These are phyloP conservation scores for Bombus balteatus DNA, from an alignment of 1,140 invertebrate genomes.

Conservation along the genomic window DNA sequence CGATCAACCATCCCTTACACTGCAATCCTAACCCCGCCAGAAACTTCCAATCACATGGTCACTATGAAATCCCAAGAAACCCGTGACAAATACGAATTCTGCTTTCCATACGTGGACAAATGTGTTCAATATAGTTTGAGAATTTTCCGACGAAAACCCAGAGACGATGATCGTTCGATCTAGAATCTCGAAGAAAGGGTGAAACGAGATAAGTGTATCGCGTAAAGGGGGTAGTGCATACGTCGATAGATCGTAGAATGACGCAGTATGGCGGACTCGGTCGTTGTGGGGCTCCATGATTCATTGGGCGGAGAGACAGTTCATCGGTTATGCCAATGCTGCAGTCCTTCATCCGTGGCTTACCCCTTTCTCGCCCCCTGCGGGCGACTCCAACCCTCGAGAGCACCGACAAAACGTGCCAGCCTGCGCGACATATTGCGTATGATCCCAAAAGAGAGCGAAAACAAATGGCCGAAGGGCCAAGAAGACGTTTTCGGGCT, in stretches of 20 bases:
- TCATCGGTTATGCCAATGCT: slow-evolving; percentile 70
- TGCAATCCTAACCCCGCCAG: no score
- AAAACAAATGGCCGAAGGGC: slow-evolving; percentile 59
- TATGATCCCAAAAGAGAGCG: slow-evolving; percentile 56
- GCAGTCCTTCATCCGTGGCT: slow-evolving; percentile 62
- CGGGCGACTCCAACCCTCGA: slow-evolving; percentile 14
- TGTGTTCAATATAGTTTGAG: background rate
- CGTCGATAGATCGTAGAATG: slow-evolving; percentile 29
- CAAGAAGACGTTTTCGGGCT: slow-evolving; percentile 51
- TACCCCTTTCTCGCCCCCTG: slow-evolving; percentile 44
- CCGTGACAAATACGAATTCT: background rate
- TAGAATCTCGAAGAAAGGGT: background rate
- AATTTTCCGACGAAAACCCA: no score
- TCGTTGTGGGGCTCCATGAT: slow-evolving; percentile 62
- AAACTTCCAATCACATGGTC: background rate
- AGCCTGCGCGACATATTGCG: slow-evolving; percentile 65
- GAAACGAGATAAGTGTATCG: background rate
- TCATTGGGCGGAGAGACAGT: slow-evolving; percentile 65
- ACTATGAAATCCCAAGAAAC: background rate
- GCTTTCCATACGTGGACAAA: background rate
- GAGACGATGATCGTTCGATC: no score
- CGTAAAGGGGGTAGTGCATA: slow-evolving; percentile 5
- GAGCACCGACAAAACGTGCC: slow-evolving; percentile 60
- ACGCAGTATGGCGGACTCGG: slow-evolving; percentile 20
- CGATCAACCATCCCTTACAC: background rate